A percentile compares a stretch with the other conserved stretches of the same genome.
These are phyloP conservation scores for Ips nitidus DNA, from an alignment of 1,140 invertebrate species.

Conservation along the genomic window DNA sequence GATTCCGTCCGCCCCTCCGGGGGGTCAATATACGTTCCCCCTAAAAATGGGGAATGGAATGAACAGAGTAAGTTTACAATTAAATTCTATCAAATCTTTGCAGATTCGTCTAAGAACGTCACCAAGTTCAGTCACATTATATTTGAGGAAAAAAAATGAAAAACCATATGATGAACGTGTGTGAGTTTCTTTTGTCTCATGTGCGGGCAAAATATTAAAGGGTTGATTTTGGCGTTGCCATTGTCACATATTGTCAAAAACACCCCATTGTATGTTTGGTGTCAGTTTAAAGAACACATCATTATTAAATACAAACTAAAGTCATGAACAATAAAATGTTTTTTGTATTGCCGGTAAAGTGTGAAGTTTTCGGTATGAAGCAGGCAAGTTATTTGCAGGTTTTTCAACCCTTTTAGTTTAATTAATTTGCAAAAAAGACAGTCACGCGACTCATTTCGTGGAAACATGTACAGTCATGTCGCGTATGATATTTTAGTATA, in stretches of 20 bases:
- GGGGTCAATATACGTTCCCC: constrained; percentile 32
- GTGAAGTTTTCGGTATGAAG: constrained; percentile 18
- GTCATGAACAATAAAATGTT: background rate
- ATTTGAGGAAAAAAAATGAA: background rate
- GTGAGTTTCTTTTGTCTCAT: background rate
- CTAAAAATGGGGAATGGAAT: constrained; percentile 48
- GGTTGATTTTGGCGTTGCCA: background rate
- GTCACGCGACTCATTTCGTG: too few relatives aligned
- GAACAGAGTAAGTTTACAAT: constrained; percentile 43
- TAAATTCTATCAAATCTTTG: background rate
- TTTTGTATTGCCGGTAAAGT: constrained; percentile 11
- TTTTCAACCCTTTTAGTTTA: too few relatives aligned
- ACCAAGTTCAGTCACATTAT: too few relatives aligned
- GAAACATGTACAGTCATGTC: too few relatives aligned
- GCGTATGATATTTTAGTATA: background rate
- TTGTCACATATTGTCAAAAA: background rate
- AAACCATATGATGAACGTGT: background rate
- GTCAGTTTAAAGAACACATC: background rate
- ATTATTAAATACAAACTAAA: background rate
- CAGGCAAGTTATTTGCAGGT: constrained; percentile 14
- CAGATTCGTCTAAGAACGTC: background rate
- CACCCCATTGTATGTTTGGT: background rate
- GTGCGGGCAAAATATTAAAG: too few relatives aligned
- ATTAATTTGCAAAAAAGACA: too few relatives aligned
- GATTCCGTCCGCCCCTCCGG: constrained; percentile 15